These are phyloP conservation scores for Synergus gifuensis DNA, from an alignment of 2,888 invertebrate species.

Conservation along the genomic window DNA sequence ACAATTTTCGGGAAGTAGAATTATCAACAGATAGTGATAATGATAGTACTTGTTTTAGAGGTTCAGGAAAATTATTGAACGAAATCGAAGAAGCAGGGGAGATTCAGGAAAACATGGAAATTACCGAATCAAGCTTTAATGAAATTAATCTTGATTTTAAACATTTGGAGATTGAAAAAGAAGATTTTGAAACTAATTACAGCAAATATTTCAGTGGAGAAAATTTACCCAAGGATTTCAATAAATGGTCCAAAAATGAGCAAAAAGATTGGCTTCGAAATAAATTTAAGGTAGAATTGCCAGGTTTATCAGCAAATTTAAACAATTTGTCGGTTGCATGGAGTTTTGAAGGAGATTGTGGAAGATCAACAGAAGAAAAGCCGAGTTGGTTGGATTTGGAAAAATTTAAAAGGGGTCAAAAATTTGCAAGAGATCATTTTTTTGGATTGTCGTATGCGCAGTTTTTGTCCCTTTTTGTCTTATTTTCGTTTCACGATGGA, in stretches of 20 bases:
- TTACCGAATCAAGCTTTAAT: neutral
- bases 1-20: neutral
- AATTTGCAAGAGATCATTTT: conserved; percentile 76
- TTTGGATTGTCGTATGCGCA: conserved; percentile 72
- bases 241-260: conserved; percentile 36
- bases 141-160: conserved; percentile 14
- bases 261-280: conserved; percentile 29
- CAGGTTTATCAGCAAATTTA: conserved; percentile 40
- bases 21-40: neutral
- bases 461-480: conserved; percentile 73
- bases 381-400: conserved; percentile 78
- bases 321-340: conserved; percentile 19
- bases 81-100: neutral
- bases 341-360: conserved; percentile 62
- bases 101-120: conserved; percentile 18
- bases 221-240: conserved; percentile 16
- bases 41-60: neutral
- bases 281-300: neutral
- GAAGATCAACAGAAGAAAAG: conserved; percentile 56
- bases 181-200: neutral
- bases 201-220: neutral
- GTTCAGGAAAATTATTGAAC: neutral
- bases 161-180: neutral
- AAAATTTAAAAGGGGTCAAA: conserved; percentile 77
- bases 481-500: conserved; percentile 76